Percentiles rank a stretch among this genome's conserved stretches.
Evolutionary conservation across 2,888 invertebrate genomes (phyloP).

Genomic region (Geotrupes spiniger): DNA sequence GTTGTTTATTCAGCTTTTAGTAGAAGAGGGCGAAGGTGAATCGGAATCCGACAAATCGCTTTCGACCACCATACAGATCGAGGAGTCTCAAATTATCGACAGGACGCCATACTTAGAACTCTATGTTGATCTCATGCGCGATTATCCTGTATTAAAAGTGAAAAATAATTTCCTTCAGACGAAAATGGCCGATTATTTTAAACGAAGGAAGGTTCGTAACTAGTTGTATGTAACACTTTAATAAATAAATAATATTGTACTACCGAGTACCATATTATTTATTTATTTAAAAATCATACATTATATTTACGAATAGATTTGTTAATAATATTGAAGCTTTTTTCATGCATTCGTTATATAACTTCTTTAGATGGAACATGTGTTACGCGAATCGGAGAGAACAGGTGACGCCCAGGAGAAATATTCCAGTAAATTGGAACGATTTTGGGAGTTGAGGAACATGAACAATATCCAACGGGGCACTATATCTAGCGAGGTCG

Average conservation of each 20-base stretch:
- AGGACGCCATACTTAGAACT: constrained; percentile 25
- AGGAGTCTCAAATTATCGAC: constrained; percentile 23
- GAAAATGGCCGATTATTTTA: constrained; percentile 43
- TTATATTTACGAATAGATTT: too few species aligned
- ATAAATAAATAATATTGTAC: too few species aligned
- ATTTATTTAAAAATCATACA: too few species aligned
- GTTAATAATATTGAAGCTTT: background rate
- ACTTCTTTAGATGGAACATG: constrained; percentile 39
- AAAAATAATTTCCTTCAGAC: constrained; percentile 41
- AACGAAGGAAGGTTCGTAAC: constrained; percentile 36
- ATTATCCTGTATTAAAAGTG: constrained; percentile 24
- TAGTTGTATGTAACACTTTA: too few species aligned
- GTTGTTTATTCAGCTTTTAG: background rate
- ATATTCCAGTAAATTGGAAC: constrained; percentile 39
- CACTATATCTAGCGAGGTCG: constrained; percentile 32
- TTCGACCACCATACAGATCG: constrained; percentile 8
- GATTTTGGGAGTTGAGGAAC: constrained; percentile 18
- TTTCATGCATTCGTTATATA: background rate
- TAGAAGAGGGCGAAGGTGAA: constrained; percentile 5
- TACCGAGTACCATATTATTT: too few species aligned
- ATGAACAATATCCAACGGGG: constrained; percentile 28
- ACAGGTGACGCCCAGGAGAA: constrained; percentile 34
- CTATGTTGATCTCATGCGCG: constrained; percentile 21
- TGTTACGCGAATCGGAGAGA: constrained; percentile 35
- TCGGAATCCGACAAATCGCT: background rate